These are phyloP conservation scores for Acyrthosiphon pisum DNA, from an alignment of 1,140 invertebrate species.

Conservation along the genomic window DNA sequence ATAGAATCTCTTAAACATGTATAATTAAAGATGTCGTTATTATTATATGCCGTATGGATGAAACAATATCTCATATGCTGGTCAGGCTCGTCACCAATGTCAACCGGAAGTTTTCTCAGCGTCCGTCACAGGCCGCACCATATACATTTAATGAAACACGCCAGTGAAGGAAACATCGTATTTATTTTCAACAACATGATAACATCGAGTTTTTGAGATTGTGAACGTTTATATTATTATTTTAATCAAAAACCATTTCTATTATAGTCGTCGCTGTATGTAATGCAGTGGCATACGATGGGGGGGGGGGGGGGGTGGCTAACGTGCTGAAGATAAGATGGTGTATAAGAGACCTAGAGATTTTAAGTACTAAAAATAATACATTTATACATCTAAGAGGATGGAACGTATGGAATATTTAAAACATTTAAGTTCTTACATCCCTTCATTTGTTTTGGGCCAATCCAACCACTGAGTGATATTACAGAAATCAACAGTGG, in stretches of 20 bases:
- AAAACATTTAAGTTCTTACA: neutral
- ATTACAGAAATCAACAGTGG: neutral
- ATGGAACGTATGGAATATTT: neutral
- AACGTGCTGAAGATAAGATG: no score
- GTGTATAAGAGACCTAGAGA: neutral
- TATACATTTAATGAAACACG: neutral
- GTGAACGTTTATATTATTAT: neutral
- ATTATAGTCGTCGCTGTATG: neutral
- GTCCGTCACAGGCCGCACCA: neutral
- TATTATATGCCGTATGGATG: no score
- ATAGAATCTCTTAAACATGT: neutral
- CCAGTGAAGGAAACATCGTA: neutral
- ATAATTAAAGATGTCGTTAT: no score
- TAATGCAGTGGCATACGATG: neutral
- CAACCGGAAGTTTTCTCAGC: neutral
- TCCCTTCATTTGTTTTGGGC: neutral
- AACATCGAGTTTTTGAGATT: neutral
- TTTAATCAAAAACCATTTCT: neutral
- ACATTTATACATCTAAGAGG: neutral
- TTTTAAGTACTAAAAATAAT: neutral
- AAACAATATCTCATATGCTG: neutral
- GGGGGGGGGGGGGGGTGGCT: no score
- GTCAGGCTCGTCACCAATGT: neutral
- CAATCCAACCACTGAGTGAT: neutral
- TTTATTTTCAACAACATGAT: neutral